phyloP scores from a whole-genome alignment of 2,113 vertebrate genomes.

The Caloenas nicobarica region DNA sequence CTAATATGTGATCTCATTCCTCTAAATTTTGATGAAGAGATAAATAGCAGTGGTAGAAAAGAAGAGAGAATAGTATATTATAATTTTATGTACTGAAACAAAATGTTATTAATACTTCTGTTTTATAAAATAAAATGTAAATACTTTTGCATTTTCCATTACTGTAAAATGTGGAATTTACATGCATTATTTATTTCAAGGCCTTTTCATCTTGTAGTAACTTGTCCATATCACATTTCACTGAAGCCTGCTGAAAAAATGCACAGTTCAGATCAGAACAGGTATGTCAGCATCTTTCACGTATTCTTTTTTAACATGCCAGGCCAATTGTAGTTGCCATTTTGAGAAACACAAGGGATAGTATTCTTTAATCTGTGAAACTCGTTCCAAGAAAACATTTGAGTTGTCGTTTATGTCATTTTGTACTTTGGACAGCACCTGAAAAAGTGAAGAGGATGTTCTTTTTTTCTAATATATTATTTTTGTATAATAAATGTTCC shows the following conservation, averaged over 20 bases:
- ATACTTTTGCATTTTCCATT: not conserved
- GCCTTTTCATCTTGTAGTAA: not conserved
- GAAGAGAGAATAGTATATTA: not conserved
- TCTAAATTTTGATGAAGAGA: not conserved
- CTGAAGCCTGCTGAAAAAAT: not conserved
- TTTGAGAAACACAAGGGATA: not conserved
- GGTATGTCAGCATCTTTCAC: not conserved
- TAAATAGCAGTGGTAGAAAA: not conserved
- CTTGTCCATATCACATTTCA: not conserved
- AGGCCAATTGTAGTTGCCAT: not conserved
- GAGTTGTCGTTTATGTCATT: not conserved
- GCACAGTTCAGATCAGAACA: not conserved
- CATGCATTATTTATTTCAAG: constrained; percentile 3
- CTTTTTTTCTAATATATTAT: not conserved
- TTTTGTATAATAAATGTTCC: not conserved
- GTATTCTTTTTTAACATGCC: not conserved
- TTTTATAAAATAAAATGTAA: not conserved
- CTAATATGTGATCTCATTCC: not conserved
- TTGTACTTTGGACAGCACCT: not conserved
- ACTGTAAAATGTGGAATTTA: not conserved
- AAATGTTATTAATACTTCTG: not conserved
- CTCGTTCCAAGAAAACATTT: not conserved
- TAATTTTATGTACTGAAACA: not conserved
- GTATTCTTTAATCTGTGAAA: not conserved
- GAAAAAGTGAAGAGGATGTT: not conserved